Base-by-base conservation (phyloP, 2,797 vertebrate species). In the Lagocephalus sceleratus region DNA sequence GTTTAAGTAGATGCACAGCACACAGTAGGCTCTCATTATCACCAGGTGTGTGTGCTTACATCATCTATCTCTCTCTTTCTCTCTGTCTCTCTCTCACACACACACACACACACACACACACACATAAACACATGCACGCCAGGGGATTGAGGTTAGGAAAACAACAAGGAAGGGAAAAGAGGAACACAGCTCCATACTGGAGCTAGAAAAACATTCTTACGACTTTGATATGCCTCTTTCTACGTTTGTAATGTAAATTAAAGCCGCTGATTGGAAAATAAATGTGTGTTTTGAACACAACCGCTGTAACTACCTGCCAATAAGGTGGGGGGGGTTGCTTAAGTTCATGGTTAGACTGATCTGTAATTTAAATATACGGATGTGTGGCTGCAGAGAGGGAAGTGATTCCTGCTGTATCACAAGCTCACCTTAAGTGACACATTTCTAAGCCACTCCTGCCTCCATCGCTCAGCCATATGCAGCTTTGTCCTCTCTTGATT, bases 401-500 rank as follows among this genome's bases (percentile, higher is more conserved):
- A 25, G 38, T 53, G 3, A 47, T 11, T 10, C 12, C 5, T 20
- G 7, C 39, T 53, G 38, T 23, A 16, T 40, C n/a, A 40, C 39
- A 40, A 16, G 16, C 20, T 20, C 16, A 19, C 26, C 21, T 17
- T 32, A 53, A 54, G 14, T 1, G 42, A 16, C 21, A 26, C 7
- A 48, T 48, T 21, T 20, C 12, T 23, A 12, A 52, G 4, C 48
- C 39, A 11, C 5, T 25, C 51, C 39, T 44, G 20, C 19, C 51
- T 32, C 39, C 16, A 20, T 58, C 25, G 14, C 35, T 59, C 20
- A 60, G 32, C 32, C 32, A 35, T 49, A 56, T 62, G 47, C 75
- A 58, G 60, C 47, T 47, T 43, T 35, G 22, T 44, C 67, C 57
- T 60, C 51, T 51, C 60, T 22, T 47, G 26, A 57, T 51, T 54